A percentile compares a stretch with the other conserved stretches of the same genome.
phyloP scores from a whole-genome alignment of 2,113 vertebrate species.

The Brienomyrus longianalis region DNA sequence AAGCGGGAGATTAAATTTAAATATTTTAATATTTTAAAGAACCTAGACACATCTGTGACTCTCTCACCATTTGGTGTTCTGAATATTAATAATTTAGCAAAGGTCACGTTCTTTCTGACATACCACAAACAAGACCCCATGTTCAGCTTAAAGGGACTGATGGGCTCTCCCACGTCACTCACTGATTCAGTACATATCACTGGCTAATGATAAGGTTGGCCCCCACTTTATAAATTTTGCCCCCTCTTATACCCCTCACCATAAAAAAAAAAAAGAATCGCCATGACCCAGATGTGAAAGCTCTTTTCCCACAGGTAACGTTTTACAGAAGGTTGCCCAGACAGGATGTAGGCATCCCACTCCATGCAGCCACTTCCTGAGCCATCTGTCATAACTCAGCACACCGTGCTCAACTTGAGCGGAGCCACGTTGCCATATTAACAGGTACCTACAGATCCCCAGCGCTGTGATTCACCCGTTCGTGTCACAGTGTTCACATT shows the following conservation, averaged over 20 bases:
- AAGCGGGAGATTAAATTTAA: background rate
- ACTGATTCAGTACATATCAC: background rate
- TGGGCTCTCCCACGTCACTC: background rate
- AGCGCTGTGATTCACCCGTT: background rate
- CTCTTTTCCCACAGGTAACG: background rate
- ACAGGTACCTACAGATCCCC: background rate
- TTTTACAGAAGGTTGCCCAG: background rate
- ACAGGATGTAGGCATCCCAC: background rate
- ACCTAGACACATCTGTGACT: background rate
- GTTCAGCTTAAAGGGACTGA: background rate
- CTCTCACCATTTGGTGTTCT: background rate
- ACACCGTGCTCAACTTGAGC: background rate
- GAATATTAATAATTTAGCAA: background rate
- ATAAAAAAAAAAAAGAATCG: background rate
- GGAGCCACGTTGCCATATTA: background rate
- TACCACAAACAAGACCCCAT: background rate
- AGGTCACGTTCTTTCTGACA: background rate
- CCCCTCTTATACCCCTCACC: background rate
- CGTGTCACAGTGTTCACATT: background rate
- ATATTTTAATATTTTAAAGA: background rate
- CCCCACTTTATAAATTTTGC: too few relatives aligned
- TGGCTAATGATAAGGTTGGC: background rate
- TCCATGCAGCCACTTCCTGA: background rate
- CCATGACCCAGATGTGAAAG: background rate
- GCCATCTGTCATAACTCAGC: background rate